Evolutionary conservation across 2,113 vertebrate species (phyloP).

Genomic region (Plecturocebus donacophilus): DNA sequence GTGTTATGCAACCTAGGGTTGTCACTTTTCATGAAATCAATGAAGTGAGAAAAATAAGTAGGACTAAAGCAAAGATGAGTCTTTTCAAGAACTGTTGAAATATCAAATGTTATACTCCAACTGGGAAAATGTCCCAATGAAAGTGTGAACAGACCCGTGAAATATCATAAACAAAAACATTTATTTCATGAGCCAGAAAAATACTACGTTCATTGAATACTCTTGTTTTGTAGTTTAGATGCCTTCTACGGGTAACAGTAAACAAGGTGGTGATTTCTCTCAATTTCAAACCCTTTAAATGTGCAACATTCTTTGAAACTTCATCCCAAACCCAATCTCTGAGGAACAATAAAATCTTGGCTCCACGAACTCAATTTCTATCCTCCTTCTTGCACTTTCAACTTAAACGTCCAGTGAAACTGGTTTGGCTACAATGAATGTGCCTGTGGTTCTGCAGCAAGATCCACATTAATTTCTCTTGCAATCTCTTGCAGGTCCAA

Average conservation of each 20-base stretch:
- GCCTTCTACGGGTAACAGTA: neutral
- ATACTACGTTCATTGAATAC: neutral
- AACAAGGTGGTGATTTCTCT: neutral
- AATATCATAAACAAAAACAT: neutral
- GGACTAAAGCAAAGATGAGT: neutral
- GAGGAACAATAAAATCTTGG: neutral
- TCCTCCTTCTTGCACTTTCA: neutral
- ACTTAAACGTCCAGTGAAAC: neutral
- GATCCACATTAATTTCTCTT: neutral
- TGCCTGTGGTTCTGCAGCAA: neutral
- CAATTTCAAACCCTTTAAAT: slow-evolving; percentile 14
- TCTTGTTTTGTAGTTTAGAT: neutral
- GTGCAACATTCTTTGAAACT: neutral
- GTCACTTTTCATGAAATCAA: neutral
- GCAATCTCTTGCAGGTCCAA: neutral
- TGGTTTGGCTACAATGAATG: neutral
- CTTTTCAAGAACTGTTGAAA: neutral
- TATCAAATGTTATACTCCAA: neutral
- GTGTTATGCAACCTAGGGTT: neutral
- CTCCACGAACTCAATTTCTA: neutral
- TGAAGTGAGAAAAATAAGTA: neutral
- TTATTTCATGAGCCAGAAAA: neutral
- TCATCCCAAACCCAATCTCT: neutral
- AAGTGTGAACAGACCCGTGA: neutral
- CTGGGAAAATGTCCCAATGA: neutral